A percentile compares a stretch with the other conserved stretches of the same genome.
These are phyloP conservation scores for Sebastes matsubarae DNA, from an alignment of 2,797 vertebrate species.

Conservation along the genomic window DNA sequence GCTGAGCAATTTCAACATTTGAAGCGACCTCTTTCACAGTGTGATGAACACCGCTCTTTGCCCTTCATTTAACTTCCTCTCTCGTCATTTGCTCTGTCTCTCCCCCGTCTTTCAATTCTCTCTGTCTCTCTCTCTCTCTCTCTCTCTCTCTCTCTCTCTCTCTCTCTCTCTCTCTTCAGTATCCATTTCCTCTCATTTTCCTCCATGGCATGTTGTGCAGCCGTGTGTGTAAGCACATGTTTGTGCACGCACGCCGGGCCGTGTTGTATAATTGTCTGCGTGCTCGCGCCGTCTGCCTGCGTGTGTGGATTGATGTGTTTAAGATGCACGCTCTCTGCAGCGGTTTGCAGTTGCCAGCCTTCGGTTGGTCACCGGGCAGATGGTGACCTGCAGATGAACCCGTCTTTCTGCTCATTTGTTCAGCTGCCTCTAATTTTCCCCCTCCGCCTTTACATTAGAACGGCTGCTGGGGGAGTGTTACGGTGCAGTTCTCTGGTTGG, in stretches of 20 bases:
- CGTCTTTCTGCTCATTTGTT: constrained; percentile 90
- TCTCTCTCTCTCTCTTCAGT: constrained; percentile 33
- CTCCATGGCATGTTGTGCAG: constrained; percentile 52
- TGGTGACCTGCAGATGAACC: constrained; percentile 94
- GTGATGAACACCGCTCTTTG: constrained; percentile 54
- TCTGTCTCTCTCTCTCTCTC: constrained; percentile 31
- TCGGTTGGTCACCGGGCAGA: constrained; percentile 87
- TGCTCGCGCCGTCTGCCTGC: neutral
- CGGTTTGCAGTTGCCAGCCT: constrained; percentile 84
- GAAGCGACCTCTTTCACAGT: constrained; percentile 42
- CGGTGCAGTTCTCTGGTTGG: fast-evolving
- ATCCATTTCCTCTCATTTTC: constrained; percentile 61
- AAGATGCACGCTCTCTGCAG: constrained; percentile 82
- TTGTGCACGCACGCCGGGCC: constrained; percentile 13
- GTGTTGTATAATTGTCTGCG: constrained; percentile 38
- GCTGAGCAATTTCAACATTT: constrained; percentile 41
- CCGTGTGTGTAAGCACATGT: constrained; percentile 40
- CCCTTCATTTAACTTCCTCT: constrained; percentile 62
- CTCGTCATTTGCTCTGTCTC: constrained; percentile 44
- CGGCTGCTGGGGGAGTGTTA: neutral
- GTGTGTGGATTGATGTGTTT: constrained; percentile 65
- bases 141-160: constrained; percentile 25
- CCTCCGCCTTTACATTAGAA: constrained; percentile 53
- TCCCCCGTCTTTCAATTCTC: neutral
- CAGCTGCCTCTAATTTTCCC: constrained; percentile 90